Evolutionary conservation across 35 echinoderm and acorn worm species (phyloP).

Genomic region (Amphiura filiformis): DNA sequence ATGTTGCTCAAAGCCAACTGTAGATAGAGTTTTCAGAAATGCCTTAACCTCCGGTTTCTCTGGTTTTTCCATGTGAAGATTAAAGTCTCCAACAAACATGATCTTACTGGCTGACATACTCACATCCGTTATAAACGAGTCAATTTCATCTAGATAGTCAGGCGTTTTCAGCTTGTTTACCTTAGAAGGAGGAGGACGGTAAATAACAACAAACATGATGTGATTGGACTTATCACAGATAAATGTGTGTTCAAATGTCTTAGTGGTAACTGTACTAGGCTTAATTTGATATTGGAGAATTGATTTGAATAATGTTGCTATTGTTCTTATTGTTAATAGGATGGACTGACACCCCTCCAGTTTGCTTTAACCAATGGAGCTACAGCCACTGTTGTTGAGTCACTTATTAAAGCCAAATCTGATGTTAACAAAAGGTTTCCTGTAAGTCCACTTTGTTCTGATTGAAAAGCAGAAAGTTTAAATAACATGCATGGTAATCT

Average conservation of each 20-base stretch:
- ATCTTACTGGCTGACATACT: background rate
- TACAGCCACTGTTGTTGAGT: too few species aligned
- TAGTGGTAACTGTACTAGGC: background rate
- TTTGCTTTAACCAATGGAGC: too few species aligned
- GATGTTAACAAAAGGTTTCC: too few species aligned
- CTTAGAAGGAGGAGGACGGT: slow-evolving; percentile 1
- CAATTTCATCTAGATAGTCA: background rate
- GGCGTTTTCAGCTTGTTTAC: background rate
- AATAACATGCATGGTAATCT: too few species aligned
- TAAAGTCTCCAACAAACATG: background rate
- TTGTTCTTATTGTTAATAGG: too few species aligned
- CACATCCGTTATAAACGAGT: background rate
- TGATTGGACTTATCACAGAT: background rate
- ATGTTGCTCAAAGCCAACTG: background rate
- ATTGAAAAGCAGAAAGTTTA: too few species aligned
- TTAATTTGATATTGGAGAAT: background rate
- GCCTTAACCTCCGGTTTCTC: background rate
- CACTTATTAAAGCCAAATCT: too few species aligned
- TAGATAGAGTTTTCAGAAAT: background rate
- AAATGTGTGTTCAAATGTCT: background rate
- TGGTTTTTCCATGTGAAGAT: background rate
- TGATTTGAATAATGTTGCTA: background rate
- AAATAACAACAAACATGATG: background rate
- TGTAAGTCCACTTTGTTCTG: too few species aligned
- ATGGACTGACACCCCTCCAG: too few species aligned